phyloP scores from a whole-genome alignment of 2,113 vertebrate genomes.

The Boulengeromyrus knoepffleri region DNA sequence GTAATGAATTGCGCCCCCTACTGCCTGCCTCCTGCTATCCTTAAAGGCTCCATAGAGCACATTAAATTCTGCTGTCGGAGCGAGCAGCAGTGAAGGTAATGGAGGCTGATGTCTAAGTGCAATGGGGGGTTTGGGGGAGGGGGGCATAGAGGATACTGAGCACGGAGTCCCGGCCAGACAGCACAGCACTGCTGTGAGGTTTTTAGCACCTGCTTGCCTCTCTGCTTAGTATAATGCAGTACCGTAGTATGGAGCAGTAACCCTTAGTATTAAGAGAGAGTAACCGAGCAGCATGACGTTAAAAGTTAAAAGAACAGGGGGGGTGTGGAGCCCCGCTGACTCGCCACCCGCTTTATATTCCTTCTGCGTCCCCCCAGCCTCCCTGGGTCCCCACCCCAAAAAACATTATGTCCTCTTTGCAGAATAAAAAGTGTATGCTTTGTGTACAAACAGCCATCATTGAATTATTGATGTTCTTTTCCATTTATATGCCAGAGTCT shows the following conservation, averaged over 20 bases:
- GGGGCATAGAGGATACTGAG: not conserved
- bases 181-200: not conserved
- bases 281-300: not conserved
- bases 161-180: not conserved
- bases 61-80: not conserved
- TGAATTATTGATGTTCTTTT: not conserved
- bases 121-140: not conserved
- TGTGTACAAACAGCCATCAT: not conserved
- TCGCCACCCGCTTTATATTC: not conserved
- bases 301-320: not conserved
- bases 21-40: not conserved
- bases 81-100: not conserved
- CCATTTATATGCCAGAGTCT: not conserved
- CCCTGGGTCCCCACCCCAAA: not conserved
- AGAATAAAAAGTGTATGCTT: not conserved
- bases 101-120: not conserved
- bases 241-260: not conserved
- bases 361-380: not conserved
- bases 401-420: constrained; percentile 1
- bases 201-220: not conserved
- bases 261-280: not conserved
- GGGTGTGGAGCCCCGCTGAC: not conserved
- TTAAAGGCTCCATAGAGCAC: not conserved
- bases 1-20: not conserved
- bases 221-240: not conserved